These are phyloP conservation scores for Anoplopoma fimbria DNA, from an alignment of 2,113 vertebrate genomes.

Conservation along the genomic window DNA sequence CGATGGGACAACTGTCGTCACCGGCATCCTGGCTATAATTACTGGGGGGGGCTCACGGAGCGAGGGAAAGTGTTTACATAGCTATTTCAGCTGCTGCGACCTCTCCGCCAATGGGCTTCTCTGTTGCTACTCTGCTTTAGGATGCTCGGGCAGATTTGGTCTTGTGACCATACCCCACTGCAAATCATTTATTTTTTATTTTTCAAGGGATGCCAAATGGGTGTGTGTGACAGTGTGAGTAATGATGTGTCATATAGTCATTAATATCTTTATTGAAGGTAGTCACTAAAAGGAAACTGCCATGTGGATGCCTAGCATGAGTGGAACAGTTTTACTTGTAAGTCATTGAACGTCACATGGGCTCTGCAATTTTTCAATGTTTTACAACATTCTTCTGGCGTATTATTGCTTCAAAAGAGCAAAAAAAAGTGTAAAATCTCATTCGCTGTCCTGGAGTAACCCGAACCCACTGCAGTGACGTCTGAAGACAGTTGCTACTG, in stretches of 20 bases:
- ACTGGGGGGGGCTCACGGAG: conserved; percentile 57
- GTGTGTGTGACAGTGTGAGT: conserved; percentile 72
- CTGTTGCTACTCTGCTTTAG: conserved; percentile 85
- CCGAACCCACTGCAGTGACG: conserved; percentile 11
- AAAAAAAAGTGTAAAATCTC: conserved; percentile 1
- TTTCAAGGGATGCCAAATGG: conserved; percentile 68
- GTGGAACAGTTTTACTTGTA: not conserved
- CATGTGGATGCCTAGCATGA: conserved; percentile 22
- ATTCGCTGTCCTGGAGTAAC: conserved; percentile 42
- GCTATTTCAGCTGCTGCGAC: conserved; percentile 76
- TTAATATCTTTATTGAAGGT: conserved; percentile 73
- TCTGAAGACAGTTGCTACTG: conserved; percentile 64
- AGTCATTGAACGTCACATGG: not conserved
- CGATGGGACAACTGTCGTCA: conserved; percentile 84
- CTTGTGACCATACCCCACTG: conserved; percentile 73
- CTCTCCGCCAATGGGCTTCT: conserved; percentile 65
- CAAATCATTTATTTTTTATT: conserved; percentile 69
- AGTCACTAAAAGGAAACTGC: conserved; percentile 46
- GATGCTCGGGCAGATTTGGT: conserved; percentile 81
- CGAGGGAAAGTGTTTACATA: conserved; percentile 84
- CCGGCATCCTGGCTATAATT: conserved; percentile 82
- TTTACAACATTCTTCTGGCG: conserved; percentile 5
- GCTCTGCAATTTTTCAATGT: not conserved
- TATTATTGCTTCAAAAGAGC: not conserved
- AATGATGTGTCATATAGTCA: conserved; percentile 71